phyloP scores from a whole-genome alignment of 2,888 invertebrate genomes.

The Phrixothrix hirtus region DNA sequence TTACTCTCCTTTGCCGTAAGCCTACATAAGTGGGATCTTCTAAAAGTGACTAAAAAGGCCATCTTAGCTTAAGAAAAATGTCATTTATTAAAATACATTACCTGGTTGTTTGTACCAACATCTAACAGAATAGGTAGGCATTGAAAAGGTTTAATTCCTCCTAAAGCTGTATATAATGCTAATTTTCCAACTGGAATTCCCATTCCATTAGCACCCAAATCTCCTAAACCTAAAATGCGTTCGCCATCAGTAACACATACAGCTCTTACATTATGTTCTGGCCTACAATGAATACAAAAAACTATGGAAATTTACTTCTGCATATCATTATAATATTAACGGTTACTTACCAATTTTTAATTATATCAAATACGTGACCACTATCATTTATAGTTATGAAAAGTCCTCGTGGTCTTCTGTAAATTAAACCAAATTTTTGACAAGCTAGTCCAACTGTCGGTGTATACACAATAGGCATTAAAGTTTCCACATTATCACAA shows the following conservation, averaged over 20 bases:
- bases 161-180: conserved; percentile 92
- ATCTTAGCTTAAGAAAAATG: not conserved
- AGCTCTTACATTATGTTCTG: conserved; percentile 82
- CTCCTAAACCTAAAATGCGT: conserved; percentile 94
- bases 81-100: conserved; percentile 40
- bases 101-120: conserved; percentile 92
- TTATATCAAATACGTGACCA: conserved; percentile 87
- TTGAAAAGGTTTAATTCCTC: conserved; percentile 94
- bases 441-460: conserved; percentile 97
- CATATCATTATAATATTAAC: not conserved
- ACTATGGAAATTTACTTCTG: conserved; percentile 33
- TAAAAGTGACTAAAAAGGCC: conserved; percentile 67
- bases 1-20: conserved; percentile 79
- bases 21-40: conserved; percentile 96
- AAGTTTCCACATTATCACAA: conserved; percentile 87
- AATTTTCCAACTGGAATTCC: conserved; percentile 98
- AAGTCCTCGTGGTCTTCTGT: conserved; percentile 90
- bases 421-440: conserved; percentile 95
- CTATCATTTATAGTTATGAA: conserved; percentile 96
- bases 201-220: conserved; percentile 96
- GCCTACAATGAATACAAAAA: conserved; percentile 68
- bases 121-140: conserved; percentile 93
- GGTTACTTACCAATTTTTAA: conserved; percentile 84
- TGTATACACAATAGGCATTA: conserved; percentile 98
- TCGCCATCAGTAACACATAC: conserved; percentile 97